Conservation (phyloP, 2,113 vertebrate species). For the Emberiza fucata region DNA sequence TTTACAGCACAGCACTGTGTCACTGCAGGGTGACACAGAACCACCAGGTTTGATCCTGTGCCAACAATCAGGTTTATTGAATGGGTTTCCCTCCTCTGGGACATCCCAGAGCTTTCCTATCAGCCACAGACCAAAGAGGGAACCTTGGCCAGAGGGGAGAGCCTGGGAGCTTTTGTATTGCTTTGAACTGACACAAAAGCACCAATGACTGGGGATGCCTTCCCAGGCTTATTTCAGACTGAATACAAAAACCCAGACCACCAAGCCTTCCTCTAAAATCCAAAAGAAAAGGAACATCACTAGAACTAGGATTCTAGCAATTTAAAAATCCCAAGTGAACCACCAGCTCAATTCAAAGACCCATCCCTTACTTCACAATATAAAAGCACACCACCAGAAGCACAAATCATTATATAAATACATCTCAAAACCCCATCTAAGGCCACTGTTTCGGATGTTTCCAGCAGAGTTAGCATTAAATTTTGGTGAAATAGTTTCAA, state of each 20-base stretch:
- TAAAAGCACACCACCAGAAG: neutral
- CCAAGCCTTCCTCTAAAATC: neutral
- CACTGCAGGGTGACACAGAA: neutral
- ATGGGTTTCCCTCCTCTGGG: neutral
- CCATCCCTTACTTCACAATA: neutral
- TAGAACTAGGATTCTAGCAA: neutral
- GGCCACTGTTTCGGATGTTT: neutral
- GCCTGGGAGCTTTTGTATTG: neutral
- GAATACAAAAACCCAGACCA: neutral
- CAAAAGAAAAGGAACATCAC: neutral
- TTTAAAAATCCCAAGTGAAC: neutral
- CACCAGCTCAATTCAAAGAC: neutral
- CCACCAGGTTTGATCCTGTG: neutral
- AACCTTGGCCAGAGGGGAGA: neutral
- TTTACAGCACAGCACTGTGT: neutral
- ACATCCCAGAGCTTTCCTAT: neutral
- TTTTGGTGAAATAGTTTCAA: neutral
- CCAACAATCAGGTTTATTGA: neutral
- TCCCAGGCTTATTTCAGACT: neutral
- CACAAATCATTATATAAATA: neutral
- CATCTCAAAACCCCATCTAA: neutral
- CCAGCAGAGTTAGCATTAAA: neutral
- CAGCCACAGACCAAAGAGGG: neutral
- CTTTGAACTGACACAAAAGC: neutral
- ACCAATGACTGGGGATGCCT: neutral